These are phyloP conservation scores for Antennarius striatus DNA, from an alignment of 2,113 vertebrate genomes.

Conservation along the genomic window DNA sequence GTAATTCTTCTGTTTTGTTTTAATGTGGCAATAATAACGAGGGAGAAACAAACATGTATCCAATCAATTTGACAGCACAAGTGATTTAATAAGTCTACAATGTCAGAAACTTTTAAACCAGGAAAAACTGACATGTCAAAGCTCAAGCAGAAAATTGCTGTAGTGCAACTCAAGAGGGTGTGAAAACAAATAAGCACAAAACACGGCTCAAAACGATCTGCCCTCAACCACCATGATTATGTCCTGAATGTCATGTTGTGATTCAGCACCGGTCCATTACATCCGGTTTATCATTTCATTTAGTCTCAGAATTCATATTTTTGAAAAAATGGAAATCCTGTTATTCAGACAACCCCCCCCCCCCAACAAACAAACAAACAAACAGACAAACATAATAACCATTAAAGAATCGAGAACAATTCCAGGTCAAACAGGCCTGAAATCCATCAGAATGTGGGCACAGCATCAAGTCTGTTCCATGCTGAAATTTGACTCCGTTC, in stretches of 20 bases:
- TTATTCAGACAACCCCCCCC: not conserved
- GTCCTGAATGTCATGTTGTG: not conserved
- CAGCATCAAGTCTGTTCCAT: slow-evolving; percentile 68
- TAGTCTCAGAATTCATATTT: not conserved
- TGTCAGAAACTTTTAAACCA: not conserved
- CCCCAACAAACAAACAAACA: too few species aligned
- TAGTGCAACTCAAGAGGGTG: slow-evolving; percentile 7
- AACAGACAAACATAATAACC: too few species aligned
- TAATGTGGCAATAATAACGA: not conserved
- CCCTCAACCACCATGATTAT: not conserved
- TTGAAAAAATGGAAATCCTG: not conserved
- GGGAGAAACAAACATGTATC: not conserved
- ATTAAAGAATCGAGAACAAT: too few species aligned
- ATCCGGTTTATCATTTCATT: not conserved
- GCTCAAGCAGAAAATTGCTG: not conserved
- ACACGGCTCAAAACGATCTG: not conserved
- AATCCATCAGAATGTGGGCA: not conserved
- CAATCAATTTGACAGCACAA: not conserved
- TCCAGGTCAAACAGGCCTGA: not conserved
- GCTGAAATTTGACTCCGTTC: slow-evolving; percentile 72
- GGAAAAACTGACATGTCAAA: not conserved
- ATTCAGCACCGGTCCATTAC: not conserved
- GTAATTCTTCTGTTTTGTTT: not conserved
- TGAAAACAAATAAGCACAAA: not conserved
- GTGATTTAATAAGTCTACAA: too few species aligned